Conservation (phyloP, 2,113 vertebrate species). For the Dicentrarchus labrax region DNA sequence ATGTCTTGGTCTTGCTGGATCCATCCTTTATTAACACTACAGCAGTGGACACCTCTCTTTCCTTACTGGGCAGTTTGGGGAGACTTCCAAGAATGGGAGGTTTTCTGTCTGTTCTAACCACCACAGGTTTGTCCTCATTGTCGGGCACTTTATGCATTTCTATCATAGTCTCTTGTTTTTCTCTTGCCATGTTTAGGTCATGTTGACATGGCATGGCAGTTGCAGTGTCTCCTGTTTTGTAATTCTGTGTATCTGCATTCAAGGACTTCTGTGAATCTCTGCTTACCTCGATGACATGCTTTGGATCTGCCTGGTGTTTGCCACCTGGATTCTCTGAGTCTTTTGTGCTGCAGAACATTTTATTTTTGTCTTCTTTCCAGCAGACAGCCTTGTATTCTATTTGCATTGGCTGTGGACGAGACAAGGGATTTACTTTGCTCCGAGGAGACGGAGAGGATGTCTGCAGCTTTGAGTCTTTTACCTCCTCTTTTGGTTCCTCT, state of each 20-base stretch:
- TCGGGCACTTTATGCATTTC: constrained; percentile 49
- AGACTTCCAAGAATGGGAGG: constrained; percentile 70
- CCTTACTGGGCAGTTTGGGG: constrained; percentile 80
- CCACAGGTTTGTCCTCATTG: constrained; percentile 32
- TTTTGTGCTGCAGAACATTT: constrained; percentile 25
- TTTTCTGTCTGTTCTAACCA: constrained; percentile 54
- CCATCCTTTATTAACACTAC: constrained; percentile 80
- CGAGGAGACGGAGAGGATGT: constrained; percentile 47
- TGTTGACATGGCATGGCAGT: constrained; percentile 37
- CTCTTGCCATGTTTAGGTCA: constrained; percentile 25
- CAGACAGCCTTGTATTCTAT: constrained; percentile 86
- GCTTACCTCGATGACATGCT: constrained; percentile 16
- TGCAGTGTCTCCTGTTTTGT: constrained; percentile 10
- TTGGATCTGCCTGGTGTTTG: constrained; percentile 37
- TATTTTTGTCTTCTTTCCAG: constrained; percentile 79
- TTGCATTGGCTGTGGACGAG: constrained; percentile 78
- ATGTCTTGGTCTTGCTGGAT: constrained; percentile 57
- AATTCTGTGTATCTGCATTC: constrained; percentile 34
- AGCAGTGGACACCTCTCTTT: constrained; percentile 83
- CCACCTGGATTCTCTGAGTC: constrained; percentile 42
- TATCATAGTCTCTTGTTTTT: constrained; percentile 32
- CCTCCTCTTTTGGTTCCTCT: constrained; percentile 45
- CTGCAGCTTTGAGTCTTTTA: constrained; percentile 49
- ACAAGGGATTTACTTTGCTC: constrained; percentile 46
- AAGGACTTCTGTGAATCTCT: constrained; percentile 36